Percentiles rank a stretch among this genome's conserved stretches.
These are phyloP conservation scores for Pseudochaenichthys georgianus DNA, from an alignment of 2,797 vertebrate species.

Conservation along the genomic window DNA sequence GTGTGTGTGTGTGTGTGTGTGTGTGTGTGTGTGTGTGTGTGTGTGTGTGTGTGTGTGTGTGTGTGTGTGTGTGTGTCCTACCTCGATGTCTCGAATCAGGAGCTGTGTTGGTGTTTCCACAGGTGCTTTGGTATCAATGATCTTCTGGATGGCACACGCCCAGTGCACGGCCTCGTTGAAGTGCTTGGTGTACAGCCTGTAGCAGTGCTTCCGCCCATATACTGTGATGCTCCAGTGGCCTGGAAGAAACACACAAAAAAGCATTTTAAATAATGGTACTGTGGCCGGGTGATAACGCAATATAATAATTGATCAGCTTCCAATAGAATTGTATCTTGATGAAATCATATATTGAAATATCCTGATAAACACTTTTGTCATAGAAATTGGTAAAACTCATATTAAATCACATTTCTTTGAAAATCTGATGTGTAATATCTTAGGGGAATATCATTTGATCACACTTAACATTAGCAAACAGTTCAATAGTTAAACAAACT, in stretches of 20 bases:
- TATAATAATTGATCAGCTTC: no score
- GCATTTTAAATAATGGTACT: neutral
- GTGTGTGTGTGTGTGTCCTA: conserved; percentile 54
- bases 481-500: no score
- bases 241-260: conserved; percentile 63
- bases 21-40: conserved; percentile 18
- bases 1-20: conserved; percentile 24
- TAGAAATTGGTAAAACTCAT: no score
- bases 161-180: conserved; percentile 95
- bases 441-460: no score
- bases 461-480: no score
- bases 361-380: no score
- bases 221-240: conserved; percentile 96
- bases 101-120: conserved; percentile 96
- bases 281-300: no score
- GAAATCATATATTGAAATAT: no score
- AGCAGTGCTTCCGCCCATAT: conserved; percentile 94
- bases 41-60: conserved; percentile 12
- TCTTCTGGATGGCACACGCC: conserved; percentile 93
- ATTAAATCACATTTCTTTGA: no score
- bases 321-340: no score
- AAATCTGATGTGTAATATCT: no score
- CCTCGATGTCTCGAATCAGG: conserved; percentile 95
- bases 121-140: conserved; percentile 93
- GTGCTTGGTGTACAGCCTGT: conserved; percentile 92